A percentile compares a stretch with the other conserved stretches of the same genome.
Conservation (phyloP, 1,140 invertebrate genomes). For the Sesamia nonagrioides region DNA sequence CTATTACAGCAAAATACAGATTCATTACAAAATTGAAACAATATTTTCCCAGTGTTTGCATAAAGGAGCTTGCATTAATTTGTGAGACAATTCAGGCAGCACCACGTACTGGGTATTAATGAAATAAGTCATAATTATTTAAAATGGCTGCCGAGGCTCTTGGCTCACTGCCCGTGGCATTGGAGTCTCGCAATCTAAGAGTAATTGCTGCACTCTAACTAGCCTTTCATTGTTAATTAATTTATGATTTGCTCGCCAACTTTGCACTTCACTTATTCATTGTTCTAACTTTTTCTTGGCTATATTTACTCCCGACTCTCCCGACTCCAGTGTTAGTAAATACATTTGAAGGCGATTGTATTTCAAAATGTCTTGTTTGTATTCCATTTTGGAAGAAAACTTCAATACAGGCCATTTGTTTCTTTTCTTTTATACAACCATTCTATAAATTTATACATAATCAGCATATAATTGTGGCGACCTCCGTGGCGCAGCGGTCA, state of each 20-base stretch:
- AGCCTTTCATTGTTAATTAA: constrained; percentile 81
- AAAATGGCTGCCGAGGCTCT: constrained; percentile 68
- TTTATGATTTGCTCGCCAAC: constrained; percentile 79
- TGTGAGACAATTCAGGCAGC: constrained; percentile 40
- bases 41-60: constrained; percentile 26
- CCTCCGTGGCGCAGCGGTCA: too few species aligned
- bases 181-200: constrained; percentile 74
- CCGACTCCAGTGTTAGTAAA: too few species aligned
- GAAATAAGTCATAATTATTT: constrained; percentile 69
- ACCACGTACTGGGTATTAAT: constrained; percentile 40
- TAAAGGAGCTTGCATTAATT: constrained; percentile 44
- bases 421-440: too few species aligned
- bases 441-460: too few species aligned
- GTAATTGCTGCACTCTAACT: constrained; percentile 71
- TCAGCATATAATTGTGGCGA: too few species aligned
- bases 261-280: constrained; percentile 8
- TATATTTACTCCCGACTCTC: too few species aligned
- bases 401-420: too few species aligned
- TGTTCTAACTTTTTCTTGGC: neutral
- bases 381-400: too few species aligned
- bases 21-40: constrained; percentile 24
- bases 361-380: too few species aligned
- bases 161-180: constrained; percentile 76
- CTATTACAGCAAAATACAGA: neutral
- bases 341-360: too few species aligned